Base-by-base conservation (phyloP, 2,797 vertebrate genomes). In the Sebastes miniatus region DNA sequence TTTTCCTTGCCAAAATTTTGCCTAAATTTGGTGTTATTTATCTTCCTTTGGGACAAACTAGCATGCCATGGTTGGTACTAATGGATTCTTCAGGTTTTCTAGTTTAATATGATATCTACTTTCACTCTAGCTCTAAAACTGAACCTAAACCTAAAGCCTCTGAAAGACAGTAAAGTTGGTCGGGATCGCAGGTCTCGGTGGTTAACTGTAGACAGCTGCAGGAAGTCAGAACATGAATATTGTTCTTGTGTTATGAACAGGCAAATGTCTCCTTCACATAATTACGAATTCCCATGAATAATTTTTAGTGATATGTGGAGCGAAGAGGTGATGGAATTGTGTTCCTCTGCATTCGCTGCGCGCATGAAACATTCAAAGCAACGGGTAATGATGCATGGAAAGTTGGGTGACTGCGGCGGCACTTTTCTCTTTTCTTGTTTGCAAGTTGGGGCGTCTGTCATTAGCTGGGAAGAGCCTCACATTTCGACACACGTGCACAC, bases 271-370 rank as follows among this genome's bases (percentile, higher is more conserved):
- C 63, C 73, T 59, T 14, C 16, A 65, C 67, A 69, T 87, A 85
- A 91, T 91, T 85, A 83, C 57, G 47, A 69, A 78, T 81, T 79
- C 34, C 66, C 66, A 69, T 88, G 80, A 91, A 89, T 86, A 66
- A 80, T 81, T 89, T 85, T 78, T 69, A 31, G 79, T 16, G 10
- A 69, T 75, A 80, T 18, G 66, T 65, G 57, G 73, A 81, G 84
- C 79, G 29, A 74, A 73, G 77, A 82, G 77, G 74, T 78, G 84
- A 91, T 85, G 62, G 62, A 81, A 89, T 85, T 87, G 70, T 34
- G n/a, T 75, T 80, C 56, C 52, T 79, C 61, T 65, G 70, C 83
- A 24, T 84, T 72, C 12, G 16, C 22, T 52, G 36, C 1, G 29
- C 31, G 69, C 32, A 34, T 36, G 77, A 83, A 74, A 73, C 73